Base-by-base conservation (phyloP, 1,140 invertebrate genomes). In the Coelopa frigida region DNA sequence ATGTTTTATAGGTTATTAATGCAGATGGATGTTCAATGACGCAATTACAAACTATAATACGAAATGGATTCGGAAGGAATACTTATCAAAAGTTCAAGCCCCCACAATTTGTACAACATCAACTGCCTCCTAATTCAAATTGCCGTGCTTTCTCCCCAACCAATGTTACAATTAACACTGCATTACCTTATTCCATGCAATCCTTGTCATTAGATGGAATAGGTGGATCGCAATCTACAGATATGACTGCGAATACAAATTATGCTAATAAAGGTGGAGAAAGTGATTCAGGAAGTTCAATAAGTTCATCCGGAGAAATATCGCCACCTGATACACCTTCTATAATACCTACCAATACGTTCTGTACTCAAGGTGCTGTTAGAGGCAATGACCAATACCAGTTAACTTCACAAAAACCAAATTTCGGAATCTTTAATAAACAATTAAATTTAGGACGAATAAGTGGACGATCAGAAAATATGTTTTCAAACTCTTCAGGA, bases 41-140 rank as follows among this genome's bases (percentile, higher is more conserved):
- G n/a, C 61, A 61, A 43, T 39, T 69, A 42, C 58, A 63, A 39
- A 62, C 51, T 38, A 39, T 67, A 43, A 63, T 60, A 41, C 61
- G 64, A 23, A 69, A 69, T 44, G 64, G 67, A 35, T 69, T 56
- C 47, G 57, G 53, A 5, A 51, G 62, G 14, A 46, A 51, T 18
- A 44, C 43, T 17, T 55, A 68, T 50, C 60, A 50, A 29, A 54
- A 63, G 23, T 58, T 57, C 12, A 68, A 61, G 53, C 47, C 59
- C 3, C 63, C 60, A 17, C 58, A 59, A 18, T 47, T 51, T 21
- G 45, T 48, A 50, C 60, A 66, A 53, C 61, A 62, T 44, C 59
- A 61, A 41, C 46, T 57, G 68, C 50, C 70, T 58, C 54, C 70
- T 59, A 48, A 72, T 72, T 67, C 70, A 64, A 55, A 61, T 51